A percentile compares a stretch with the other conserved stretches of the same genome.
phyloP scores from a whole-genome alignment of 2,113 vertebrate species.

The Scortum barcoo region DNA sequence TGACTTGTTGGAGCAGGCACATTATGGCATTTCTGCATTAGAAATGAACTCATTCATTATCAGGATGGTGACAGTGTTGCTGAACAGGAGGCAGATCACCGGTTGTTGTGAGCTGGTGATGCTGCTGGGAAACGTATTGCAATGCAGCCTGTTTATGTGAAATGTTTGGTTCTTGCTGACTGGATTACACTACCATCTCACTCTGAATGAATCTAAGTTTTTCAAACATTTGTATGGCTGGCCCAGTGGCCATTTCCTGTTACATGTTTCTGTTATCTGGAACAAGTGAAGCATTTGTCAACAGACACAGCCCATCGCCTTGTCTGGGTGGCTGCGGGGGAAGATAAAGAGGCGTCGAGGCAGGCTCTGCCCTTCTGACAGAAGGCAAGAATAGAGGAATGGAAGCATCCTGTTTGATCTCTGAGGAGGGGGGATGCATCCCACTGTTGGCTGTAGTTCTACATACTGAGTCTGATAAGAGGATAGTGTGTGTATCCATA shows the following conservation, averaged over 20 bases:
- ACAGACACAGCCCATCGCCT: slow-evolving; percentile 55
- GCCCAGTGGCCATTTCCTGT: slow-evolving; percentile 63
- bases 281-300: slow-evolving; percentile 74
- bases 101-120: not conserved
- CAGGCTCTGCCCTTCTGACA: slow-evolving; percentile 50
- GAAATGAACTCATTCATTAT: not conserved
- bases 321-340: slow-evolving; percentile 58
- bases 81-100: not conserved
- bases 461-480: slow-evolving; percentile 68
- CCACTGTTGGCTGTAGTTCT: slow-evolving; percentile 55
- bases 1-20: not conserved
- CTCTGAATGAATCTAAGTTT: slow-evolving; percentile 28
- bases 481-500: not conserved
- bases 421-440: slow-evolving; percentile 53
- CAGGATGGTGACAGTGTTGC: not conserved
- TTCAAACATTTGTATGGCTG: slow-evolving; percentile 22
- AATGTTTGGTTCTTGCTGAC: not conserved
- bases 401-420: slow-evolving; percentile 69
- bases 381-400: slow-evolving; percentile 60
- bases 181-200: slow-evolving; percentile 19
- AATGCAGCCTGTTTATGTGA: not conserved
- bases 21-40: not conserved
- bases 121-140: not conserved
- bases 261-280: slow-evolving; percentile 69
- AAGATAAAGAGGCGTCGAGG: slow-evolving; percentile 70